Evolutionary conservation across 2,888 invertebrate genomes (phyloP).

Genomic region (Mechanitis messenoides): DNA sequence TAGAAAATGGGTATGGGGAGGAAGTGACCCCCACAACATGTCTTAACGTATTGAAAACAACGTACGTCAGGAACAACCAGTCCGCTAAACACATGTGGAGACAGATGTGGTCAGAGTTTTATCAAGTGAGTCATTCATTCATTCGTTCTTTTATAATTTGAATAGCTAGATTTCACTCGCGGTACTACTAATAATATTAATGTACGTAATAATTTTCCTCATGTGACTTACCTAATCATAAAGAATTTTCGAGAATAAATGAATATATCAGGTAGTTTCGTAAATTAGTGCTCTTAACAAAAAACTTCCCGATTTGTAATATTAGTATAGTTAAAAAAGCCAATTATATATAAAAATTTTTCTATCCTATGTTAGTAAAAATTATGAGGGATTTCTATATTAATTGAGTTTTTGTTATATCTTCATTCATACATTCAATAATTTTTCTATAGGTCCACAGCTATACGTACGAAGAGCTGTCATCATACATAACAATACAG

Average conservation of each 20-base stretch:
- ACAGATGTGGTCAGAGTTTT: constrained; percentile 50
- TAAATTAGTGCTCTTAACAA: too few species aligned
- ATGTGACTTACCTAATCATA: too few species aligned
- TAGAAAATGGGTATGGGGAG: constrained; percentile 50
- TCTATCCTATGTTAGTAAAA: too few species aligned
- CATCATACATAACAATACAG: constrained; percentile 33
- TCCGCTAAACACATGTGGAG: constrained; percentile 41
- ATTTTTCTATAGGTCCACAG: constrained; percentile 36
- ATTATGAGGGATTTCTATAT: neutral
- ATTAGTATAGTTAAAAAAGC: too few species aligned
- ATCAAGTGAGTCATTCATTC: constrained; percentile 38
- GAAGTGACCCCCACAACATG: constrained; percentile 61
- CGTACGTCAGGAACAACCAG: constrained; percentile 56
- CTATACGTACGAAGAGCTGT: constrained; percentile 37
- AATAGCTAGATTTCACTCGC: too few species aligned
- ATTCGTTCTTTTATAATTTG: too few species aligned
- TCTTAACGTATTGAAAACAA: constrained; percentile 59
- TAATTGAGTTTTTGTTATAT: neutral
- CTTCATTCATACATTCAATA: neutral
- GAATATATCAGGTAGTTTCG: too few species aligned
- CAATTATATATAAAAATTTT: too few species aligned
- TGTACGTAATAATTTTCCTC: too few species aligned
- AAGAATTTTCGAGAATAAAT: too few species aligned
- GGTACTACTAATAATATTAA: too few species aligned
- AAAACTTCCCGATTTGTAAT: too few species aligned